Conservation (phyloP, 2,113 vertebrate species). For the Circaetus cinerascens region DNA sequence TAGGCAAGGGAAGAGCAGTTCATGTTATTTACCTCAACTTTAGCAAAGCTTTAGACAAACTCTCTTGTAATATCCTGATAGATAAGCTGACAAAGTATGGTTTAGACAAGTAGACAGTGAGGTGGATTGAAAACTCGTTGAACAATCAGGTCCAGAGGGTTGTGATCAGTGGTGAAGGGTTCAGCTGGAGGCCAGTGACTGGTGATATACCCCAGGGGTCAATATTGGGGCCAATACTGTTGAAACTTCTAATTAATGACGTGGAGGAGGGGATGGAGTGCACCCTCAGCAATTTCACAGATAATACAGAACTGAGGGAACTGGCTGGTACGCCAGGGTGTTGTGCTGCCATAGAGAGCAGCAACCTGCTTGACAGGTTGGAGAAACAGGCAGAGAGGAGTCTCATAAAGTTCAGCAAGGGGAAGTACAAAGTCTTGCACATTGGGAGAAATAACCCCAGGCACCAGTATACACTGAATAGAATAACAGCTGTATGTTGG, state of each 20-base stretch:
- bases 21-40: background rate
- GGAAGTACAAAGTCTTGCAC: background rate
- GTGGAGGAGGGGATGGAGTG: background rate
- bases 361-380: fast-evolving
- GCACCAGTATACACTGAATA: background rate
- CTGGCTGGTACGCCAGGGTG: background rate
- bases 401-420: background rate
- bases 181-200: background rate
- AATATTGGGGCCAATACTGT: background rate
- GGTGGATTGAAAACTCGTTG: background rate
- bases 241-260: background rate
- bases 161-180: background rate
- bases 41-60: background rate
- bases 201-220: background rate
- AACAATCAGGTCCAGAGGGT: background rate
- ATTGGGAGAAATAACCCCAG: background rate
- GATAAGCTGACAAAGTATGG: background rate
- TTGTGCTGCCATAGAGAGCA: background rate
- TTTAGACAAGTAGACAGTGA: background rate
- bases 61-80: background rate
- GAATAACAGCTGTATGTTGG: background rate
- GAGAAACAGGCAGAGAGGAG: background rate
- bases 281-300: background rate
- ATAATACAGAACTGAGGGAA: background rate
- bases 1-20: background rate